These are phyloP conservation scores for Zaprionus nigranus DNA, from an alignment of 1,140 invertebrate genomes.

Conservation along the genomic window DNA sequence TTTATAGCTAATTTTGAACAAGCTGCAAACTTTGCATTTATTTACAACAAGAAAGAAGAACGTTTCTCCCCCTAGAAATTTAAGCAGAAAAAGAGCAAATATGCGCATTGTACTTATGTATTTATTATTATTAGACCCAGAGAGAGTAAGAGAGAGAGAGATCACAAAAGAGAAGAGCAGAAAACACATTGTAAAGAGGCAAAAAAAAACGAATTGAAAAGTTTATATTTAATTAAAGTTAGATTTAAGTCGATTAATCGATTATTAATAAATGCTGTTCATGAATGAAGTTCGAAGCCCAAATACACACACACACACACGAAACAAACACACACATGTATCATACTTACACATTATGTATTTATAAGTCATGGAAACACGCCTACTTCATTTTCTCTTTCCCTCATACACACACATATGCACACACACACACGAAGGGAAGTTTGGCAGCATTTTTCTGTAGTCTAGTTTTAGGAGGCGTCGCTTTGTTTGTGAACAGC, in stretches of 20 bases:
- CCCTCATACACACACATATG: not conserved
- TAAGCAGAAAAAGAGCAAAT: not conserved
- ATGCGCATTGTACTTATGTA: constrained; percentile 5
- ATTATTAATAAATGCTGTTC: constrained; percentile 51
- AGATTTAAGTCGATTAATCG: constrained; percentile 7
- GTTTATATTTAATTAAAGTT: constrained; percentile 4
- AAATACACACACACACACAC: constrained; percentile 10
- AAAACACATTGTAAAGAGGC: constrained; percentile 73
- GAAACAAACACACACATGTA: constrained; percentile 18
- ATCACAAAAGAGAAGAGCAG: constrained; percentile 32
- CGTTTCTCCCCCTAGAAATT: not conserved
- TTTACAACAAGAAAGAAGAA: constrained; percentile 34
- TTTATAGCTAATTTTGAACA: constrained; percentile 54
- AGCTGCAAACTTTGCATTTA: constrained; percentile 76
- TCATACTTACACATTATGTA: constrained; percentile 33
- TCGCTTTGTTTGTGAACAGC: constrained; percentile 63
- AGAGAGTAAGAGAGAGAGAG: constrained; percentile 5
- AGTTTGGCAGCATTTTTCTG: constrained; percentile 5
- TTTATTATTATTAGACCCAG: constrained; percentile 29
- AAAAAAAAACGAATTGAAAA: constrained; percentile 42
- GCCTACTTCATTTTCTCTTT: not conserved
- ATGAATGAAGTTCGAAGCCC: constrained; percentile 53
- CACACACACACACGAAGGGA: not conserved
- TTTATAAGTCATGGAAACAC: constrained; percentile 11
- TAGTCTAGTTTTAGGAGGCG: constrained; percentile 35